Base-by-base conservation (phyloP, 2,113 vertebrate species). In the Neolamprologus tretocephalus region DNA sequence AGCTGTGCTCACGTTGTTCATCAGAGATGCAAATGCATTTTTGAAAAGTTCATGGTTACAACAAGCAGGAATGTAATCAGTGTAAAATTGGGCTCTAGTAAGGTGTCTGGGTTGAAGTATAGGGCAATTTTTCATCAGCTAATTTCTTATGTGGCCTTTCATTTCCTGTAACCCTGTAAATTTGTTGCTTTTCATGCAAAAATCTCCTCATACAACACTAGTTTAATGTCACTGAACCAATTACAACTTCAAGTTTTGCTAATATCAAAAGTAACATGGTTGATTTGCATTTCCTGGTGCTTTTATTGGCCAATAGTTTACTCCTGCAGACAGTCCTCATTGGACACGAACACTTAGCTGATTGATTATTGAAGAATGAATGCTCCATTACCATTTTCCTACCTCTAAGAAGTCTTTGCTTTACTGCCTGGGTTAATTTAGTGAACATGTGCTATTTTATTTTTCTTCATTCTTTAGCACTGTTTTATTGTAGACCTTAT, bases 321-420 rank as follows among this genome's bases (percentile, higher is more conserved):
- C 16, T 49, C 16, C 23, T 78, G 4, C 42, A 31, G 16, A 47
- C 80, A 53, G 33, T 73, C 21, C 35, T 83, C 40, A 58, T 82
- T 58, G 4, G 81, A 54, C 58, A 49, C 84, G 49, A n/a, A 57
- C 37, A 9, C 23, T 26, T 23, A 35, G 23, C 33, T 23, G 80
- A 9, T 13, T 40, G 79, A 79, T 12, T 9, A 19, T 63, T 58
- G 54, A 87, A 79, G 37, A 37, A 73, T 71, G 42, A 63, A 84
- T 83, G 63, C 71, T 91, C 85, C 88, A 90, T 87, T 16, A 28
- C 58, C 73, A 31, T 87, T 75, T 81, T 91, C 87, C 93, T 95
- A 95, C 93, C 93, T 94, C 94, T 73, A 45, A 91, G 13, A 86
- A 85, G 51, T 66, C 33, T 91, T 89, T 7, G 49, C 87, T 90